A percentile compares a stretch with the other conserved stretches of the same genome.
Evolutionary conservation across 2,797 vertebrate species (phyloP).

Genomic region (Emydoidea blandingii): DNA sequence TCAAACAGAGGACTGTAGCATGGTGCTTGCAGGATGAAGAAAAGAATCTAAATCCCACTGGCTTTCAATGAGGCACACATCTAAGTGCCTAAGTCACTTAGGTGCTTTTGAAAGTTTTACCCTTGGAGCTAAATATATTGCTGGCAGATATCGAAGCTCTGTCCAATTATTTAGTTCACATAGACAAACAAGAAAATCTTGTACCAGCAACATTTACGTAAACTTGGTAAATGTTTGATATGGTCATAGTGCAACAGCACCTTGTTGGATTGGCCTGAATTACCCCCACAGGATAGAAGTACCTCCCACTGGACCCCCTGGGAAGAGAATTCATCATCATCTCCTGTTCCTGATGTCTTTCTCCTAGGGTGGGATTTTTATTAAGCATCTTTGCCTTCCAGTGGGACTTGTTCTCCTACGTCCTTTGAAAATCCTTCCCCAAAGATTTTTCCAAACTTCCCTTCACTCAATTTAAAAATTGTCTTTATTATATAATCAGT

Average conservation of each 20-base stretch:
- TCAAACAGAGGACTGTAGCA: background rate
- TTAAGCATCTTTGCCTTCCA: background rate
- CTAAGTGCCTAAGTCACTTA: background rate
- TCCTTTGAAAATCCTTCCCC: background rate
- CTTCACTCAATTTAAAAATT: background rate
- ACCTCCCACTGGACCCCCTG: background rate
- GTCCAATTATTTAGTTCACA: background rate
- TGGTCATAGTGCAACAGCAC: background rate
- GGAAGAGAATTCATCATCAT: background rate
- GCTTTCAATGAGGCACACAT: background rate
- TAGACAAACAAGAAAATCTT: background rate
- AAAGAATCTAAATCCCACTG: background rate
- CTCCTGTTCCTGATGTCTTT: background rate
- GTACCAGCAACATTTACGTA: background rate
- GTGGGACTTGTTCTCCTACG: background rate
- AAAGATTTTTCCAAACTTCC: background rate
- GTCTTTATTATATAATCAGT: background rate
- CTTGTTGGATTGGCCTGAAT: background rate
- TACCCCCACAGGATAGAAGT: background rate
- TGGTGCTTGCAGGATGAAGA: background rate
- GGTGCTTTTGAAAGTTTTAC: background rate
- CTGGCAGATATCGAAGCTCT: background rate
- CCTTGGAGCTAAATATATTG: background rate
- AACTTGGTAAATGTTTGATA: slow-evolving; percentile 17
- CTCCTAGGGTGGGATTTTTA: background rate